Evolutionary conservation across 2,797 vertebrate species (phyloP), one percentile per base, ranked within the genome.

Genomic region (Danio aesculapii): DNA sequence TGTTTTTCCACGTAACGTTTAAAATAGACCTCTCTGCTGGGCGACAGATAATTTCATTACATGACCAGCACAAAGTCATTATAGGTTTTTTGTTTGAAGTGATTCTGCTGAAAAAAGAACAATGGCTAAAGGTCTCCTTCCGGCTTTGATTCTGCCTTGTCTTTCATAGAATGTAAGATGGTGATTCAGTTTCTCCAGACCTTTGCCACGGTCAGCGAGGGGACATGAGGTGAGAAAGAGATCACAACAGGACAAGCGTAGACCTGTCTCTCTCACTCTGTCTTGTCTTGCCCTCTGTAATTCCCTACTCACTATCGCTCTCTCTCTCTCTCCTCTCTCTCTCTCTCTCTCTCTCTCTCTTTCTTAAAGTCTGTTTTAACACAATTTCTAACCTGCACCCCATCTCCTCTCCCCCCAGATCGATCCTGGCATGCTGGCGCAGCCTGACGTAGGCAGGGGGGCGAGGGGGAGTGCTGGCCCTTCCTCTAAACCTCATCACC

Each of bases 331-430:
- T n/a, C n/a, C n/a, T n/a, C n/a, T n/a, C n/a, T n/a, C n/a, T n/a
- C n/a, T n/a, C n/a, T n/a, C n/a, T n/a, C n/a, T n/a, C n/a, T n/a
- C 88, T 89, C 50, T 83, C 53, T 75, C 30, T 75, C 30, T 66
- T 8, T 66, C 58, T 68, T 80, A 75, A 59, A 72, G 13, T 79
- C 88, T 85, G 89, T 90, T 92, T 94, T 69, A 53, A 83, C 93
- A 95, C 92, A 94, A 94, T 94, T 92, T 94, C 93, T 95, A 93
- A 92, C 92, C 92, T 79, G 14, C 89, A 53, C 87, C 84, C 86
- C 83, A 91, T 89, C 92, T 91, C 87, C 89, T 90, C 85, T 87
- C 84, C 90, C 92, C 92, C 81, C 74, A 82, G 93, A 95, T 96
- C 91, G 94, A 96, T 95, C 0, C 75, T 93, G 94, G 94, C 94